These are phyloP conservation scores for Sturnira hondurensis DNA, from an alignment of 2,113 vertebrate species.

Conservation along the genomic window DNA sequence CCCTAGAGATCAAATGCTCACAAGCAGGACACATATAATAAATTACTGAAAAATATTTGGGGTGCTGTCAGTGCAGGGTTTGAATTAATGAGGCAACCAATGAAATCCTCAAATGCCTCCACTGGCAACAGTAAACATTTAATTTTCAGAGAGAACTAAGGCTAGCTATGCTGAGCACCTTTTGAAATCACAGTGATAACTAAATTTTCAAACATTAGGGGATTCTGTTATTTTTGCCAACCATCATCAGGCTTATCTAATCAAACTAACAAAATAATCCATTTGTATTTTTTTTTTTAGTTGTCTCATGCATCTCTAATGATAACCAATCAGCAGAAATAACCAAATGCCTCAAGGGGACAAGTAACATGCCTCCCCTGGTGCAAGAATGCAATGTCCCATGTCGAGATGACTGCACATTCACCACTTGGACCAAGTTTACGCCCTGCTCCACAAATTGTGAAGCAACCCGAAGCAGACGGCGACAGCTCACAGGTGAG, in stretches of 20 bases:
- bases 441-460: slow-evolving; percentile 87
- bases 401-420: slow-evolving; percentile 93
- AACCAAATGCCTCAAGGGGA: slow-evolving; percentile 86
- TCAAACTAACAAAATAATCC: slow-evolving; percentile 8
- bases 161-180: background rate
- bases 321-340: slow-evolving; percentile 79
- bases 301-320: slow-evolving; percentile 86
- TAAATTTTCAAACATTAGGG: background rate
- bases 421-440: slow-evolving; percentile 94
- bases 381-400: slow-evolving; percentile 86
- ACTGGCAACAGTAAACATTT: slow-evolving; percentile 43
- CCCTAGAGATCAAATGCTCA: background rate
- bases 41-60: slow-evolving; percentile 39
- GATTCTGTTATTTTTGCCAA: background rate
- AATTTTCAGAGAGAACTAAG: slow-evolving; percentile 47
- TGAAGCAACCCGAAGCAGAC: slow-evolving; percentile 81
- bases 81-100: slow-evolving; percentile 60
- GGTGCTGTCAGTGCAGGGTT: slow-evolving; percentile 8
- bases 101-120: slow-evolving; percentile 47
- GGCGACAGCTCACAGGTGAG: slow-evolving; percentile 89
- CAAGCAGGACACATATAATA: background rate
- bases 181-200: background rate
- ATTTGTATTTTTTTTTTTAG: slow-evolving; percentile 77
- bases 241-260: background rate
- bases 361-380: slow-evolving; percentile 83